Conservation (phyloP, 2,797 vertebrate genomes). For the Denticeps clupeoides region DNA sequence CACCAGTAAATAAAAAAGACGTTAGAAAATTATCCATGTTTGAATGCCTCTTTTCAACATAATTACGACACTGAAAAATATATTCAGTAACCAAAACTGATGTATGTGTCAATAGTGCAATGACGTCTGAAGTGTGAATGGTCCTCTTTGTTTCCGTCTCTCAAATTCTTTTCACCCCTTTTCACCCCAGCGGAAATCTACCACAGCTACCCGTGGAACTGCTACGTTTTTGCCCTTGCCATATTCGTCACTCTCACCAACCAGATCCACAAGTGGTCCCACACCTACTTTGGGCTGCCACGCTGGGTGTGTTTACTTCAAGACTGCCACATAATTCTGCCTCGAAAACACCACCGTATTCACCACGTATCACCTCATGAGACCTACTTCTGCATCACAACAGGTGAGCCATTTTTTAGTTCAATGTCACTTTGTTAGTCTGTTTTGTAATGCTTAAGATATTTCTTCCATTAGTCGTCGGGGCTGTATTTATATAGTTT, state of each 20-base stretch:
- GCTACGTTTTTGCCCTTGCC: slow-evolving; percentile 80
- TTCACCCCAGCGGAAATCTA: slow-evolving; percentile 62
- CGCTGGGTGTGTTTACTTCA: slow-evolving; percentile 81
- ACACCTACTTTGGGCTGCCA: slow-evolving; percentile 91
- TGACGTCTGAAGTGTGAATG: neutral
- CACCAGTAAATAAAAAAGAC: no score
- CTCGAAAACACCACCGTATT: slow-evolving; percentile 90
- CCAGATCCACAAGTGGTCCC: slow-evolving; percentile 99
- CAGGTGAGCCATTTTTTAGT: slow-evolving; percentile 50
- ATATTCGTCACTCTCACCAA: slow-evolving; percentile 95
- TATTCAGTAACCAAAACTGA: neutral
- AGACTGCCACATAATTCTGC: slow-evolving; percentile 86
- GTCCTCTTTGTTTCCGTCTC: neutral
- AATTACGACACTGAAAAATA: neutral
- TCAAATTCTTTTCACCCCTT: neutral
- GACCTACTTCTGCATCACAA: slow-evolving; percentile 98
- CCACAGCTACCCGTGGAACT: slow-evolving; percentile 77
- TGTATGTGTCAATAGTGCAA: neutral
- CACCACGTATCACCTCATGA: slow-evolving; percentile 95
- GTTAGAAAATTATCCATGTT: no score
- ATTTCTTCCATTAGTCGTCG: no score
- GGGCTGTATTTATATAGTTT: no score
- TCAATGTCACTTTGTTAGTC: neutral
- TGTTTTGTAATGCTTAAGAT: no score
- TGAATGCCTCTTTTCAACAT: neutral